A percentile compares a stretch with the other conserved stretches of the same genome.
Conservation (phyloP, 2,888 invertebrate genomes). For the Stratiomys singularior region DNA sequence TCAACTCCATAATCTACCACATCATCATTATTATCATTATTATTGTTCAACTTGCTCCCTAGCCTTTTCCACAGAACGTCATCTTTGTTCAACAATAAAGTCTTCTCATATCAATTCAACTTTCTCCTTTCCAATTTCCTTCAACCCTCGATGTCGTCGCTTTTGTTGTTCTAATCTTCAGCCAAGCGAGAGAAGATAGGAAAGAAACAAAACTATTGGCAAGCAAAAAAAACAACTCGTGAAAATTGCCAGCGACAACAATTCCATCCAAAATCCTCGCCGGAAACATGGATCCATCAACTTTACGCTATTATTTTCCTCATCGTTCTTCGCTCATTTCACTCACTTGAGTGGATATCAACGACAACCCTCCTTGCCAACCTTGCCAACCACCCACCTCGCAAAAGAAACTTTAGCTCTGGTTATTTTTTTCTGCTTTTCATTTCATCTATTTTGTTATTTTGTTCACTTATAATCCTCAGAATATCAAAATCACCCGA, state of each 20-base stretch:
- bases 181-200: not conserved
- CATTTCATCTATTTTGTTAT: conserved; percentile 6
- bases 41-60: not conserved
- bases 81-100: not conserved
- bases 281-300: conserved; percentile 27
- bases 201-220: conserved; percentile 9
- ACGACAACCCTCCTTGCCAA: not conserved
- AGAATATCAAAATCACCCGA: conserved; percentile 20
- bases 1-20: conserved; percentile 25
- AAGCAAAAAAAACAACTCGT: not conserved
- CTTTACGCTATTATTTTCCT: conserved; percentile 1
- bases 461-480: conserved; percentile 19
- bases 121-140: not conserved
- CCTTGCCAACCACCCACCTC: too few relatives aligned
- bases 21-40: conserved; percentile 37
- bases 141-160: not conserved
- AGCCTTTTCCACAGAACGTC: not conserved
- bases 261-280: not conserved
- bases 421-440: not conserved
- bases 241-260: not conserved
- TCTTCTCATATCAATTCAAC: not conserved
- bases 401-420: too few relatives aligned
- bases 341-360: too few relatives aligned
- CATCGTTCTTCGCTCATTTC: not conserved
- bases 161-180: conserved; percentile 3